phyloP scores from a whole-genome alignment of 2,797 vertebrate genomes.

The Bovichtus variegatus region DNA sequence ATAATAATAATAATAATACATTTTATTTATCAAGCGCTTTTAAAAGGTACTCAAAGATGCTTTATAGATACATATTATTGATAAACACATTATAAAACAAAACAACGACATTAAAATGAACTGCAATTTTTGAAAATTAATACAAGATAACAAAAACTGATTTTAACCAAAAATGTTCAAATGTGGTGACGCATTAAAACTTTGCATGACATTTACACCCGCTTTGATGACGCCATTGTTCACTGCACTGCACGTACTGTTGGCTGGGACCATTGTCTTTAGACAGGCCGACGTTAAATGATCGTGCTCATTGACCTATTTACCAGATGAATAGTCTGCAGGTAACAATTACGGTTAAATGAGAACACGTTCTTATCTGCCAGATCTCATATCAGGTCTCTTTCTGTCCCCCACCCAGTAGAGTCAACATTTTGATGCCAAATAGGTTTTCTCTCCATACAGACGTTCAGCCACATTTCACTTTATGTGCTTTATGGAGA shows the following conservation, averaged over 20 bases:
- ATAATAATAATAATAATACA: no score
- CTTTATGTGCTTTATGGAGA: conserved; percentile 32
- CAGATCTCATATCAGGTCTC: conserved; percentile 69
- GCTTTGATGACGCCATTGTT: not conserved
- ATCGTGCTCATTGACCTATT: conserved; percentile 64
- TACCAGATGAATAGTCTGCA: conserved; percentile 73
- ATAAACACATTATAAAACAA: no score
- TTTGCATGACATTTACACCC: not conserved
- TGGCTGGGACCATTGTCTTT: conserved; percentile 33
- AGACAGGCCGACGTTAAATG: conserved; percentile 30
- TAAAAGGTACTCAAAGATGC: no score
- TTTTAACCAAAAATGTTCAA: not conserved
- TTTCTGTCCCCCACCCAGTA: conserved; percentile 41
- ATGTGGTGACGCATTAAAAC: not conserved
- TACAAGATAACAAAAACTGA: not conserved
- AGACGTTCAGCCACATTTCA: conserved; percentile 7
- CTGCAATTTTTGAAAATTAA: not conserved
- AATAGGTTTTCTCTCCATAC: conserved; percentile 34
- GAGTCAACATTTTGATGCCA: conserved; percentile 64
- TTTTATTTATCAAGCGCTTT: no score
- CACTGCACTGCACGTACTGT: not conserved
- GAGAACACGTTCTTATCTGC: conserved; percentile 62
- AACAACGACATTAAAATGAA: not conserved
- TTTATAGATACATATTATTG: no score
- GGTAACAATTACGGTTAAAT: conserved; percentile 76